A percentile compares a stretch with the other conserved stretches of the same genome.
Evolutionary conservation across 2,113 vertebrate genomes (phyloP).

Genomic region (Cinclus cinclus): DNA sequence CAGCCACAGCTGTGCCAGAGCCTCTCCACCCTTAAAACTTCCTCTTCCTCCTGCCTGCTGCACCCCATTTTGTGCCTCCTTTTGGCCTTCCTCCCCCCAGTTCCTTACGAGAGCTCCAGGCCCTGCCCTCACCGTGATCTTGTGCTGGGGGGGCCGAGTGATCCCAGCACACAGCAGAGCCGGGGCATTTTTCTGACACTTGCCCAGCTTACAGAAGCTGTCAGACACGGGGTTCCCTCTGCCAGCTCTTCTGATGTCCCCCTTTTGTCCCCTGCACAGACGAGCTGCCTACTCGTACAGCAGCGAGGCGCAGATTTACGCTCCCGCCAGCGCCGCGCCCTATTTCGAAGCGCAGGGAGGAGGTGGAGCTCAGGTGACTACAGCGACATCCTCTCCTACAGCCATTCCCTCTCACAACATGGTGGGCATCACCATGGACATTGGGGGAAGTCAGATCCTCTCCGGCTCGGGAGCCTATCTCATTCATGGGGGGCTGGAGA

Average conservation of each 20-base stretch:
- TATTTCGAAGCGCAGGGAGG: conserved; percentile 88
- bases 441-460: conserved; percentile 89
- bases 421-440: conserved; percentile 97
- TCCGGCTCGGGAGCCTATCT: conserved; percentile 92
- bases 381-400: conserved; percentile 88
- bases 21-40: background rate
- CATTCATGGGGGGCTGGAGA: conserved; percentile 92
- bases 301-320: conserved; percentile 89
- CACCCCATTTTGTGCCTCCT: background rate
- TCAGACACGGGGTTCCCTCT: fast-evolving
- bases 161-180: background rate
- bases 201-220: fast-evolving
- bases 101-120: fast-evolving
- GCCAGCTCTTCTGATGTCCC: background rate
- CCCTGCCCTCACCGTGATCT: fast-evolving
- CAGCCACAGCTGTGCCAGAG: background rate
- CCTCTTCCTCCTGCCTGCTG: background rate
- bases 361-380: conserved; percentile 85
- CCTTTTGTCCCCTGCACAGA: conserved; percentile 65
- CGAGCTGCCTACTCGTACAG: conserved; percentile 92
- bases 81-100: background rate
- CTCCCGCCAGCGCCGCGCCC: conserved; percentile 82
- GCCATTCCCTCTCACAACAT: conserved; percentile 88
- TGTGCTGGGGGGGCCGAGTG: fast-evolving
- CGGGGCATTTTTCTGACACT: fast-evolving